These are phyloP conservation scores for Orthosia gothica DNA, from an alignment of 2,888 invertebrate species.

Conservation along the genomic window DNA sequence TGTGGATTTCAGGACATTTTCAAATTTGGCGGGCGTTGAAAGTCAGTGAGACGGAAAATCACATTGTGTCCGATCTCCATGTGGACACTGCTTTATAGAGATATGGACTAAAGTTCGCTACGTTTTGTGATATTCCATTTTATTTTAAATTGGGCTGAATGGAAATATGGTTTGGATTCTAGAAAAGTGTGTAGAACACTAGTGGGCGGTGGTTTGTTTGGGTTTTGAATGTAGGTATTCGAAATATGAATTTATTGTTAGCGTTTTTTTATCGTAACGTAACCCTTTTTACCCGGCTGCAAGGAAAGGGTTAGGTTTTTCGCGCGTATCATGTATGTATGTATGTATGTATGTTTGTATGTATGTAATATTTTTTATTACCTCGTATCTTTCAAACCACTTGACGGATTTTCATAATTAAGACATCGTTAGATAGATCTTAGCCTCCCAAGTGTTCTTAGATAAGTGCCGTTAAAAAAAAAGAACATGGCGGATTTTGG, in stretches of 20 bases:
- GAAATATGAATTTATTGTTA: neutral
- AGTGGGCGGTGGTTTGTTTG: neutral
- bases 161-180: conserved; percentile 32
- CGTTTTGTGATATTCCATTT: conserved; percentile 51
- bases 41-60: conserved; percentile 71
- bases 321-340: too few species aligned
- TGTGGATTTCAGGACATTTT: conserved; percentile 66
- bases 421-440: too few species aligned
- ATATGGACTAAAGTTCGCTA: conserved; percentile 32
- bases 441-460: too few species aligned
- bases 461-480: too few species aligned
- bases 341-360: too few species aligned
- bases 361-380: too few species aligned
- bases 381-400: too few species aligned
- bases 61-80: conserved; percentile 64
- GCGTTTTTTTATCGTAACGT: too few species aligned
- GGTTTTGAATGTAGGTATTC: neutral
- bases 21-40: conserved; percentile 61
- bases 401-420: too few species aligned
- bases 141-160: conserved; percentile 28
- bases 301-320: too few species aligned
- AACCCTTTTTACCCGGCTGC: too few species aligned
- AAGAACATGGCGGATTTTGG: too few species aligned
- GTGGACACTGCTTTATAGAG: conserved; percentile 55
- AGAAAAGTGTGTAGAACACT: conserved; percentile 2